Evolutionary conservation across 2,113 vertebrate genomes (phyloP).

Genomic region (Rhinichthys klamathensis): DNA sequence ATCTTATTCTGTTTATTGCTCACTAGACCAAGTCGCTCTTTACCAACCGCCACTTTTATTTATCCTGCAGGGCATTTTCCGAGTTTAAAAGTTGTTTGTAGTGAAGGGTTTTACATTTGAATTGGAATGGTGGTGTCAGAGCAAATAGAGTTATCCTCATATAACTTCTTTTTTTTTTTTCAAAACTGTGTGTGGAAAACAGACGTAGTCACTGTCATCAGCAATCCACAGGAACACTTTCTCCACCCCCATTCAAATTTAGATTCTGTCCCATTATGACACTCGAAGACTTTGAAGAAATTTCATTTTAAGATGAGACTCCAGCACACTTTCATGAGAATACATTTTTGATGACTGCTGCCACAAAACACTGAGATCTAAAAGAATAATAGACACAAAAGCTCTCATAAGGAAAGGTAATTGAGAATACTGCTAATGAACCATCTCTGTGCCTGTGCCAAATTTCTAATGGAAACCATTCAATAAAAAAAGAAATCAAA

Average conservation of each 20-base stretch:
- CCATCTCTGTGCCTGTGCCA: slow-evolving; percentile 46
- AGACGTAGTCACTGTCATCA: neutral
- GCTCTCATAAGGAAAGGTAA: slow-evolving; percentile 44
- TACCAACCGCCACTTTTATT: slow-evolving; percentile 26
- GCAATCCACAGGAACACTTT: neutral
- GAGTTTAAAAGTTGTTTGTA: slow-evolving; percentile 8
- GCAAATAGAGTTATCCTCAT: neutral
- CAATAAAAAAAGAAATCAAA: slow-evolving; percentile 33
- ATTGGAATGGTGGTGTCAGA: slow-evolving; percentile 24
- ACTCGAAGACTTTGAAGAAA: slow-evolving; percentile 17
- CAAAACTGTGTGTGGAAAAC: neutral
- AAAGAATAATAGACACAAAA: slow-evolving; percentile 43
- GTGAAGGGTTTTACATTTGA: neutral
- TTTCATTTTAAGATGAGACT: slow-evolving; percentile 7
- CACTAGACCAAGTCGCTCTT: slow-evolving; percentile 12
- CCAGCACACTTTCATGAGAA: slow-evolving; percentile 27
- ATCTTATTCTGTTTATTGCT: slow-evolving; percentile 32
- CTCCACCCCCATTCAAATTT: neutral
- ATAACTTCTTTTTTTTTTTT: neutral
- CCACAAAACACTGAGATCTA: slow-evolving; percentile 12
- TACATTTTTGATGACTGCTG: slow-evolving; percentile 46
- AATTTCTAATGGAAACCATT: slow-evolving; percentile 44
- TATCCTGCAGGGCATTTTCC: slow-evolving; percentile 30
- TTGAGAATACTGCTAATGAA: slow-evolving; percentile 46
- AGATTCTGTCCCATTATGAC: slow-evolving; percentile 7